Evolutionary conservation across 2,888 invertebrate genomes (phyloP).

Genomic region (Myopa testacea): DNA sequence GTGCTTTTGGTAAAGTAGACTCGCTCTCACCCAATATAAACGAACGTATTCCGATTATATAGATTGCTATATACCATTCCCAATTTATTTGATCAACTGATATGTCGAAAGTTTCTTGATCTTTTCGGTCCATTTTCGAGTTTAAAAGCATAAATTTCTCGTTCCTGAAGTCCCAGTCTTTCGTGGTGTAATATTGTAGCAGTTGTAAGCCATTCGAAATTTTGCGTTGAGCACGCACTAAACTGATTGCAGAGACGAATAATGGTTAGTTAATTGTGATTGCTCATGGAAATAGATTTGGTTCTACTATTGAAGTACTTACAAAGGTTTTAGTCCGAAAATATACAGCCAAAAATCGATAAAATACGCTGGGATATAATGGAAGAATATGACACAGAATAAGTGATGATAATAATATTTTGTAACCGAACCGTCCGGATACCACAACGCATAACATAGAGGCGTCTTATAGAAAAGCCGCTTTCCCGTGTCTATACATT

Average conservation of each 20-base stretch:
- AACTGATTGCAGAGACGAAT: slow-evolving; percentile 64
- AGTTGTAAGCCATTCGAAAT: slow-evolving; percentile 73
- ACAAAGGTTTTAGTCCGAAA: slow-evolving; percentile 83
- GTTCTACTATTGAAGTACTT: slow-evolving; percentile 66
- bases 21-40: slow-evolving; percentile 88
- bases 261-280: slow-evolving; percentile 14
- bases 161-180: slow-evolving; percentile 82
- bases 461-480: slow-evolving; percentile 75
- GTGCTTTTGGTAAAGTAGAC: slow-evolving; percentile 79
- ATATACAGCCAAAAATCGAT: slow-evolving; percentile 78
- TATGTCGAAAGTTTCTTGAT: slow-evolving; percentile 74
- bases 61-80: slow-evolving; percentile 76
- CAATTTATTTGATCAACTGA: slow-evolving; percentile 71
- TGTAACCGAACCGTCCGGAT: slow-evolving; percentile 81
- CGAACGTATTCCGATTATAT: slow-evolving; percentile 85
- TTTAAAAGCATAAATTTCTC: slow-evolving; percentile 72
- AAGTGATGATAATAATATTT: slow-evolving; percentile 76
- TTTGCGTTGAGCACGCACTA: slow-evolving; percentile 73
- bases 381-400: slow-evolving; percentile 77
- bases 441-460: slow-evolving; percentile 82
- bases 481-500: slow-evolving; percentile 78
- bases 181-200: slow-evolving; percentile 82
- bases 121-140: slow-evolving; percentile 70
- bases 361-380: slow-evolving; percentile 82
- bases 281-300: neutral